Base-by-base conservation (phyloP, 1,140 invertebrate genomes). In the Heliconius melpomene region DNA sequence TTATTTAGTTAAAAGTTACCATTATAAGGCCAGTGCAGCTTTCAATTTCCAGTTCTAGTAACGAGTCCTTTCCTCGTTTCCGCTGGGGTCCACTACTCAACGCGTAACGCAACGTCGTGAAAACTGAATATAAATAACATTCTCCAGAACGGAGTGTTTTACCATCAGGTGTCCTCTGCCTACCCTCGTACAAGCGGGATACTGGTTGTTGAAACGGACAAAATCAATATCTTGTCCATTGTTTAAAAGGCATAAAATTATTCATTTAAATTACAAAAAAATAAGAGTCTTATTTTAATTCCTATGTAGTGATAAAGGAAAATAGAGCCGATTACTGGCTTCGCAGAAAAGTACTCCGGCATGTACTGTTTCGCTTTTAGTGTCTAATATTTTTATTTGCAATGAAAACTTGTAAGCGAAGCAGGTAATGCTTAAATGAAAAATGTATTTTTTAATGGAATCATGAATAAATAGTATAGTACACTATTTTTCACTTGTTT, bases 301-400 rank as follows among this genome's bases (percentile, higher is more conserved):
- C 7, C 23, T 60, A 38, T 70, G 70, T 9, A 50, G 36, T 18
- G 40, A 26, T n/a, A 74, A 54, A 79, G 20, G 13, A 40, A 40
- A 74, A 70, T 57, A 70, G 38, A 74, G 52, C 38, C 38, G 78
- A 79, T 74, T 74, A 79, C 26, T 70, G 57, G 57, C 57, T 74
- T 79, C 32, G 54, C 71, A 20, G 50, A 11, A 16, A 77, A 72
- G 26, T 71, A 72, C 66, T 77, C n/a, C 29, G 36, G 72, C 40
- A 66, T 74, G 77, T 66, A 74, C 77, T 54, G 74, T 75, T 75
- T 6, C 40, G 40, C 77, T 78, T 78, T 79, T 79, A 79, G 52
- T 60, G 54, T 50, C 36, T 71, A 32, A 36, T 71, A 73, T 57
- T 78, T 78, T 78, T 78, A 78, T 78, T 78, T 57, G 23, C 26